phyloP scores from a whole-genome alignment of 2,888 invertebrate species.

The Rhynchonema sp. region DNA sequence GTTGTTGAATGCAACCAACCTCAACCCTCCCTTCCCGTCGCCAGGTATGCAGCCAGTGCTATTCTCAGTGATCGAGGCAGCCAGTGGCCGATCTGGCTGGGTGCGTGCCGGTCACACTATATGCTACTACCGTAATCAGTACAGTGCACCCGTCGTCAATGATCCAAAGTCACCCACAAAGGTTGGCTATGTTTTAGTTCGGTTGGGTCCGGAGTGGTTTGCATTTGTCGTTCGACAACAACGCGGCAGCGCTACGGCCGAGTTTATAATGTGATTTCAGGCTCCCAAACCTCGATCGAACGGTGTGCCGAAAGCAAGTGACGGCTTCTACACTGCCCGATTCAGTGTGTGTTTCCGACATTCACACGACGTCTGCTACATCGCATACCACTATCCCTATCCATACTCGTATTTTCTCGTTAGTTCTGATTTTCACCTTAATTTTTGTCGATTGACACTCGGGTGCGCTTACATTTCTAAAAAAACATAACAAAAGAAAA shows the following conservation, averaged over 20 bases:
- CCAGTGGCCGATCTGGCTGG: slow-evolving; percentile 41
- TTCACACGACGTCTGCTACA: slow-evolving; percentile 54
- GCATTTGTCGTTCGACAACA: no score
- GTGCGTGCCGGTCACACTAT: slow-evolving; percentile 51
- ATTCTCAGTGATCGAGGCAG: slow-evolving; percentile 57
- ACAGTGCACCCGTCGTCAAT: slow-evolving; percentile 27
- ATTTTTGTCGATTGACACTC: no score
- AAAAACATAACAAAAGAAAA: no score
- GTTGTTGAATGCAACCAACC: no score
- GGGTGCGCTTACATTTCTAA: no score
- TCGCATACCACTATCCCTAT: slow-evolving; percentile 71
- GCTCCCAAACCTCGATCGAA: not conserved
- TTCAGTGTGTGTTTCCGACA: slow-evolving; percentile 57
- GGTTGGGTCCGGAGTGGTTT: no score
- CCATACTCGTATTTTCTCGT: slow-evolving; percentile 58
- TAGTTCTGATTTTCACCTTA: not conserved
- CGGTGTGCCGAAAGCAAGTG: not conserved
- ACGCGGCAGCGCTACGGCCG: no score
- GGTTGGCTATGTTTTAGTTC: no score
- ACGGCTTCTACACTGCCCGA: slow-evolving; percentile 49
- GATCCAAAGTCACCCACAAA: slow-evolving; percentile 3
- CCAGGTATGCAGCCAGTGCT: slow-evolving; percentile 68
- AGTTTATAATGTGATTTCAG: no score
- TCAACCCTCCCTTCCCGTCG: no score
- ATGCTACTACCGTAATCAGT: slow-evolving; percentile 56